Evolutionary conservation across 2,797 vertebrate genomes (phyloP).

Genomic region (Podargus strigoides): DNA sequence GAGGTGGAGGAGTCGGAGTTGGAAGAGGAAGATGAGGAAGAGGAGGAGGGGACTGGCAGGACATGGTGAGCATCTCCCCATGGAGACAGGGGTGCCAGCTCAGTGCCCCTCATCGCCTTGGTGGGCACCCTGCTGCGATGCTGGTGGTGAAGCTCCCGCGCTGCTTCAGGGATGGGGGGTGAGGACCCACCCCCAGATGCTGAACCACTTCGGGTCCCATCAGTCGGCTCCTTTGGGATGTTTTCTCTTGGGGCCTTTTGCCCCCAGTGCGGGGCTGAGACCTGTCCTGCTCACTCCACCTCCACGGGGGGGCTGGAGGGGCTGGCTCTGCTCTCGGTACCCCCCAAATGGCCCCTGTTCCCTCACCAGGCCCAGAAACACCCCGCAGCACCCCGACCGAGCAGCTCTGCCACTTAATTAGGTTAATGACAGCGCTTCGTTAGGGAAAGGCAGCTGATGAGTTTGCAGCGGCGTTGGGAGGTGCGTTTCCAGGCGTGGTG

Average conservation of each 20-base stretch:
- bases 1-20: too few relatives aligned
- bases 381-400: fast-evolving
- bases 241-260: neutral
- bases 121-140: neutral
- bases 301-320: neutral
- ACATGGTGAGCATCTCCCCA: neutral
- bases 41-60: neutral
- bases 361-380: neutral
- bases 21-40: too few relatives aligned
- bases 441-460: neutral
- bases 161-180: too few relatives aligned
- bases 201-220: neutral
- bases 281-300: neutral
- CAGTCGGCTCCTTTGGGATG: neutral
- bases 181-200: neutral
- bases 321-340: neutral
- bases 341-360: neutral
- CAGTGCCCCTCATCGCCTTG: too few relatives aligned
- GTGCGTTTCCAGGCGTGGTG: neutral
- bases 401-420: neutral
- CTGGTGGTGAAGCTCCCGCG: neutral
- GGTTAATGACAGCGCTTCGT: neutral
- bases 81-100: neutral
- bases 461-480: neutral
- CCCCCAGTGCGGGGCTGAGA: neutral